Base-by-base conservation (phyloP, 2,113 vertebrate species). In the Hippocampus abdominalis region DNA sequence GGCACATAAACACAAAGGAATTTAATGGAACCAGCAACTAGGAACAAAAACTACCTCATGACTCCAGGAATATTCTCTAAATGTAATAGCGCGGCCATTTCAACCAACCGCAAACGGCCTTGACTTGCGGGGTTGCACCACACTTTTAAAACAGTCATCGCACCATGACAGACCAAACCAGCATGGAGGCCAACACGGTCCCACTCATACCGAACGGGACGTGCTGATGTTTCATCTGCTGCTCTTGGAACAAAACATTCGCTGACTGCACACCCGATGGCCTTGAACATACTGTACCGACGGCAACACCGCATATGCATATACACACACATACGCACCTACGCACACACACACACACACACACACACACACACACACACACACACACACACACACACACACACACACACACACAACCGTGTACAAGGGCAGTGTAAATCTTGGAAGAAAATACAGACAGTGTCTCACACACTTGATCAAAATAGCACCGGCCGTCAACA, bases 231-330 rank as follows among this genome's bases (percentile, higher is more conserved):
- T 88, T 81, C 81, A 85, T 86, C 72, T 51, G n/a, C 54, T 85
- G 81, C 75, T 85, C 69, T 68, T 66, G 75, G 76, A 78, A 76
- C 65, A 82, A 81, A 81, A 86, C 76, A 71, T 72, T 71, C 84
- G 77, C 80, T 81, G 82, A 88, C 84, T 86, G 77, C 77, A 60
- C 78, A 85, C 84, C 84, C 89, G 82, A 79, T 83, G 75, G 82
- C 85, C 84, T 83, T 86, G 82, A 84, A 86, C 71, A 79, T 78
- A 72, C 27, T 18, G 27, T 60, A 60, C 72, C 70, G 73, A 72
- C 73, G 66, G 73, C 73, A 23, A 67, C 64, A 23, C 36, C 42
- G 3, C 64, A 65, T 18, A 29, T n/a, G 25, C 64, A 48, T 3
- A 39, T 40, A 64, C 62, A 64, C 20, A 44, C 40, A 10, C 42